Evolutionary conservation across 2,797 vertebrate species (phyloP).

Genomic region (Pseudochirops corinnae): DNA sequence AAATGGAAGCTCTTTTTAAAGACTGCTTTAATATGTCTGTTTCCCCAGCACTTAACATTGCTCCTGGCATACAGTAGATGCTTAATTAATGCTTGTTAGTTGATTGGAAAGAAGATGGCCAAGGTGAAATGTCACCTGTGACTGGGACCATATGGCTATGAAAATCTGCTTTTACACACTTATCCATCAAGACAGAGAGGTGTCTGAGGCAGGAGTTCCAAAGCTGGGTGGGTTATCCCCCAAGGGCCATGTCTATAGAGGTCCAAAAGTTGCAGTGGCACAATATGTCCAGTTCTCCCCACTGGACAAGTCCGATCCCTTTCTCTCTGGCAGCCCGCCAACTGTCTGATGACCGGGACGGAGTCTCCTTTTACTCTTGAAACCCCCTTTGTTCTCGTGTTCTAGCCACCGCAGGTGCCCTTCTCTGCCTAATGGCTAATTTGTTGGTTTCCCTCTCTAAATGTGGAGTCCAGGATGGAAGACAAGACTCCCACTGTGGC

Average conservation of each 20-base stretch:
- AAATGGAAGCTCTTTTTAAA: neutral
- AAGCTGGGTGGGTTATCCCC: neutral
- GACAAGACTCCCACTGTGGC: conserved; percentile 3
- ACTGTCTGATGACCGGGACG: neutral
- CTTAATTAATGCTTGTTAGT: neutral
- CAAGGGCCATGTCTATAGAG: neutral
- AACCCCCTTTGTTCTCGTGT: neutral
- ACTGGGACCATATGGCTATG: neutral
- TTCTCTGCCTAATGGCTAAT: neutral
- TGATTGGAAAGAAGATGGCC: neutral
- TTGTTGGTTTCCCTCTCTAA: neutral
- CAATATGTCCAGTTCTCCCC: neutral
- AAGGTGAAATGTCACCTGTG: neutral
- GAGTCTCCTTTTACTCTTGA: neutral
- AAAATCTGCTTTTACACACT: neutral
- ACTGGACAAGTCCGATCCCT: neutral
- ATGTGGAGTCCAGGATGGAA: neutral
- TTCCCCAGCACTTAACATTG: neutral
- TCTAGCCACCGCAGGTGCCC: neutral
- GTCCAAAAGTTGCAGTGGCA: neutral
- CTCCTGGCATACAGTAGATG: neutral
- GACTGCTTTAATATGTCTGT: neutral
- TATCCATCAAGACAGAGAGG: neutral
- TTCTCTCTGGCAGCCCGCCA: neutral
- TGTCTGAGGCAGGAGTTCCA: neutral